Percentiles rank a stretch among this genome's conserved stretches.
Evolutionary conservation across 2,797 vertebrate species (phyloP).

Genomic region (Rhinogobio ventralis): DNA sequence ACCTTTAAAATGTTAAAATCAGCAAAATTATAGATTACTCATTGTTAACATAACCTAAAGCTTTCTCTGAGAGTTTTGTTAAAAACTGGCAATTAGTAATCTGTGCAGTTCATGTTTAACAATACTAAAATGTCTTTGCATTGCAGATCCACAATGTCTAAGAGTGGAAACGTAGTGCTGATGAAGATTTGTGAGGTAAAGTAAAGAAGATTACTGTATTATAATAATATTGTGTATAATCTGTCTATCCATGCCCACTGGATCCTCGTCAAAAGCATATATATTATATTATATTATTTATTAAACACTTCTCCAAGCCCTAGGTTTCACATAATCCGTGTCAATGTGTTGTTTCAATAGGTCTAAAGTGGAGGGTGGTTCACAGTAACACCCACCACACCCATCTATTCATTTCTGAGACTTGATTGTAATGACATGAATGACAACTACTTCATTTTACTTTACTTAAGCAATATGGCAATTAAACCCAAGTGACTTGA

Average conservation of each 20-base stretch:
- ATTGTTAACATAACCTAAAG: background rate
- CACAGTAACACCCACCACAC: slow-evolving; percentile 6
- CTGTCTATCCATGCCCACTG: background rate
- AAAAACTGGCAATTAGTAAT: background rate
- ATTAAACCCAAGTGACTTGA: background rate
- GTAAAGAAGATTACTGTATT: background rate
- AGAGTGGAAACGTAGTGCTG: background rate
- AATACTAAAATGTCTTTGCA: background rate
- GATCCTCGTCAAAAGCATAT: background rate
- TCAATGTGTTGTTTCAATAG: background rate
- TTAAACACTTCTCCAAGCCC: background rate
- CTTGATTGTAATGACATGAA: slow-evolving; percentile 10
- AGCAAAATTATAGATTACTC: background rate
- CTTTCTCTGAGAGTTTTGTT: background rate
- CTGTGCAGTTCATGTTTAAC: background rate
- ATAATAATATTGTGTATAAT: background rate
- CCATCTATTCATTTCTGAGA: background rate
- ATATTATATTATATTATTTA: too few relatives aligned
- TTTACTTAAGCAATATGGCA: background rate
- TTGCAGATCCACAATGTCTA: background rate
- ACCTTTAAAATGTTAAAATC: background rate
- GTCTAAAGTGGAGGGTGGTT: background rate
- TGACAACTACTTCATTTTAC: background rate
- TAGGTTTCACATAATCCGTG: background rate
- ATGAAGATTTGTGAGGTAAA: background rate